Percentiles rank a stretch among this genome's conserved stretches.
Conservation (phyloP, 2,113 vertebrate genomes). For the Corythaeola cristata region DNA sequence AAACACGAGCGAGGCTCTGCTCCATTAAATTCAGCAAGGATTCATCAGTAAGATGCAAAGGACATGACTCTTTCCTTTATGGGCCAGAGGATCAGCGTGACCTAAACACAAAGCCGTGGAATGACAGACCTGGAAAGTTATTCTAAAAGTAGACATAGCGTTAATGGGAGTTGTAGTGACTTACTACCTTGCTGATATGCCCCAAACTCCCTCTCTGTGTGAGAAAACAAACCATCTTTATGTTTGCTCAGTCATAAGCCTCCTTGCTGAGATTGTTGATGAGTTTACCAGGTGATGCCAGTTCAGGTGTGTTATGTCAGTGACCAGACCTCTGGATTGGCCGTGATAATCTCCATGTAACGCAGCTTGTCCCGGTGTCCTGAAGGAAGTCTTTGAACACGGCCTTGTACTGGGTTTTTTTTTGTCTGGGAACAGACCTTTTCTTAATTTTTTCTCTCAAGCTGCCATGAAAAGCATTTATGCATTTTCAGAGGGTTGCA, state of each 20-base stretch:
- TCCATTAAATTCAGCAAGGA: not conserved
- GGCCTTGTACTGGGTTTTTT: not conserved
- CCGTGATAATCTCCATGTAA: not conserved
- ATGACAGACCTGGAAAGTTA: not conserved
- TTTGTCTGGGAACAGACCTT: not conserved
- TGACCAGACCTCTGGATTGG: not conserved
- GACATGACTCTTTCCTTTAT: not conserved
- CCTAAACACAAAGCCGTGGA: not conserved
- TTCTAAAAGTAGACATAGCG: not conserved
- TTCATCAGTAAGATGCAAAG: not conserved
- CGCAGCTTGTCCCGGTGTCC: not conserved
- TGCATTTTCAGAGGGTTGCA: not conserved
- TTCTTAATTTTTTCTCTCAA: not conserved
- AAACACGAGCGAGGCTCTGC: not conserved
- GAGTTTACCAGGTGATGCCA: not conserved
- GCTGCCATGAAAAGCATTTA: not conserved
- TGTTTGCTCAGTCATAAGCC: not conserved
- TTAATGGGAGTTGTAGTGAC: not conserved
- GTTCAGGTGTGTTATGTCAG: not conserved
- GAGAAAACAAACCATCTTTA: not conserved
- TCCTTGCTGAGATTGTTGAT: not conserved
- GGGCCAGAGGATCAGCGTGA: not conserved
- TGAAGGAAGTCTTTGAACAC: not conserved
- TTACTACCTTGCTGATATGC: not conserved
- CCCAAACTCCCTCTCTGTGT: not conserved